Evolutionary conservation across 2,888 invertebrate genomes (phyloP), one percentile per base, ranked within the genome.

Genomic region (Tenthredo livida): DNA sequence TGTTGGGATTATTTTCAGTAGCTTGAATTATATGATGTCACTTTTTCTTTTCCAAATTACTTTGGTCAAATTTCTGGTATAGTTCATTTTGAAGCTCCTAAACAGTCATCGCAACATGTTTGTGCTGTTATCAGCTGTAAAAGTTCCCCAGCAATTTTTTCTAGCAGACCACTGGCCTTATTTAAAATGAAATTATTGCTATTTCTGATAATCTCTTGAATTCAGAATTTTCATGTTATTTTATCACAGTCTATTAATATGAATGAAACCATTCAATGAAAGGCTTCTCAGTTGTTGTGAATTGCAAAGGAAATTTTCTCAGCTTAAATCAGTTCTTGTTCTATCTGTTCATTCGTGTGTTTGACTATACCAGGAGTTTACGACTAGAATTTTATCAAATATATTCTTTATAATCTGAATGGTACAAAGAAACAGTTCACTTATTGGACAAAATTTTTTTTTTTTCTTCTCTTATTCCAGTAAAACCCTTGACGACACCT

Each of bases 401-500:
- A 54, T 77, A 54, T 78, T 75, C 75, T 9, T 21, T 29, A 33
- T 54, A 33, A 33, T 58, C 10, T 33, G 40, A 61, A 61, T n/a
- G 50, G 50, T 37, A 43, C n/a, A 73, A 80, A 40, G 21, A n/a
- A 40, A 61, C 25, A 61, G 37, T 61, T 58, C n/a, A 80, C 61
- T 61, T n/a, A 33, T 65, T 83, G 65, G 70, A 47, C 65, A 67
- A 70, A 43, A 43, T 33, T 67, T 29, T 67, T 83, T n/a, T n/a
- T 83, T 88, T 91, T 54, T 54, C 7, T 88, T 90, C 84, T 88
- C 17, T 77, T 61, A 88, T 92, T 92, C 70, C 92, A 92, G 92
- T 92, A 92, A 92, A 88, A 67, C 86, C 86, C 37, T 83, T 47
- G 83, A 87, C 87, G 86, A 89, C 88, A 87, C 88, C 83, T 83